Base-by-base conservation (phyloP, 2,797 vertebrate genomes). In the Centropyge bicolor region DNA sequence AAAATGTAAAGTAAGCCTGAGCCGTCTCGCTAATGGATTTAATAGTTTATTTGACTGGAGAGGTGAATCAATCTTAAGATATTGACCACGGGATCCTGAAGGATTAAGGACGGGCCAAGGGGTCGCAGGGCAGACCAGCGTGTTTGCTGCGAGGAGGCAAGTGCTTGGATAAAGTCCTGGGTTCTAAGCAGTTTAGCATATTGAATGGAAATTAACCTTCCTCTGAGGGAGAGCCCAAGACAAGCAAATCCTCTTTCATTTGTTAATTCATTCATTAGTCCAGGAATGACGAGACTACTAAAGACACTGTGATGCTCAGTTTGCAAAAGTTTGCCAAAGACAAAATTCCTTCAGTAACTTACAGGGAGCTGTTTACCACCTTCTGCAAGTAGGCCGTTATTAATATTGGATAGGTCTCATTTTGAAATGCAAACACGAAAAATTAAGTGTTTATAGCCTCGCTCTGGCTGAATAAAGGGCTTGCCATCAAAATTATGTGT, bases 31-130 rank as follows among this genome's bases (percentile, higher is more conserved):
- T 94, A 95, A 95, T 95, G 89, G 92, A 95, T 95, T 91, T 93
- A 91, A 94, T 93, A 92, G 95, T 94, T 95, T 93, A 93, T 94
- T 92, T 91, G 93, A 94, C 91, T 90, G 67, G 87, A 89, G 92
- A 90, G 94, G 90, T 95, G 90, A 94, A 95, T 96, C 93, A 94
- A 93, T 95, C 93, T 94, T 91, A 78, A 81, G 20, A 78, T 93
- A 95, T 94, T 93, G 94, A 95, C 83, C 74, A 78, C 54, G 14
- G 90, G 89, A 93, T 92, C 83, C 88, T 88, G 91, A 80, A 88
- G 93, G 92, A 94, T 95, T 93, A 93, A 80, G 52, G 80, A 84
- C 49, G 83, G 91, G 85, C 84, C 70, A 64, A 90, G 59, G 81
- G 93, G 93, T 94, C 70, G 27, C 72, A 40, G 82, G 81, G 78